phyloP scores from a whole-genome alignment of 1,140 invertebrate species.

The Drosophila lini region DNA sequence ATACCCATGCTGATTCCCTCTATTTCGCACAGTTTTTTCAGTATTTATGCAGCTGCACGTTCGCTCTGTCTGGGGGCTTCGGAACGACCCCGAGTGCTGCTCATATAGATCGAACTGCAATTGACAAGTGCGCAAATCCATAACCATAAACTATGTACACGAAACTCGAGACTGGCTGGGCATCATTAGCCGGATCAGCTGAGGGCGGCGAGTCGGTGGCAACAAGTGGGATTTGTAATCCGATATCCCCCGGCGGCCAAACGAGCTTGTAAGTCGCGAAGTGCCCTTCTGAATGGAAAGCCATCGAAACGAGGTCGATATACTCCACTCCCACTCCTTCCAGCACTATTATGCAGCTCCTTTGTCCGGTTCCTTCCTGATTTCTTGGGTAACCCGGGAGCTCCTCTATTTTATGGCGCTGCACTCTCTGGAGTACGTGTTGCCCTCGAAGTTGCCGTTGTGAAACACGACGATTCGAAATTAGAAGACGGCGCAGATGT shows the following conservation, averaged over 20 bases:
- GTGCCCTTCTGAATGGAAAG: constrained; percentile 48
- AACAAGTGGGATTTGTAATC: constrained; percentile 67
- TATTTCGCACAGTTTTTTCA: constrained; percentile 21
- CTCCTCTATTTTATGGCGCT: constrained; percentile 75
- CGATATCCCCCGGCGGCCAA: constrained; percentile 29
- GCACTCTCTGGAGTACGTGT: constrained; percentile 61
- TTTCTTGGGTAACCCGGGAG: constrained; percentile 67
- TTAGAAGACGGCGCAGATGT: constrained; percentile 73
- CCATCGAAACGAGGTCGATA: constrained; percentile 70
- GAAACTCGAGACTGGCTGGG: constrained; percentile 60
- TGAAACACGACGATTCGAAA: constrained; percentile 74
- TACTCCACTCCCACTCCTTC: constrained; percentile 54
- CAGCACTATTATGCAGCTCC: neutral
- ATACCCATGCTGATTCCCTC: constrained; percentile 27
- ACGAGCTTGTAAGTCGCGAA: constrained; percentile 40
- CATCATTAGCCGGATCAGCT: constrained; percentile 8
- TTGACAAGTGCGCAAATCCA: constrained; percentile 80
- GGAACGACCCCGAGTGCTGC: constrained; percentile 35
- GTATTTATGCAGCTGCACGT: constrained; percentile 82
- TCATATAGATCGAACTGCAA: constrained; percentile 65
- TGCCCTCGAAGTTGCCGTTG: constrained; percentile 47
- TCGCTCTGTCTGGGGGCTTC: constrained; percentile 51
- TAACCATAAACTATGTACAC: constrained; percentile 68
- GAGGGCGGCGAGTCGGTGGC: constrained; percentile 11
- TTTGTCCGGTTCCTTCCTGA: constrained; percentile 56